Evolutionary conservation across 2,888 invertebrate species (phyloP), one percentile per base, ranked within the genome.

Genomic region (Argyra leucocephala): DNA sequence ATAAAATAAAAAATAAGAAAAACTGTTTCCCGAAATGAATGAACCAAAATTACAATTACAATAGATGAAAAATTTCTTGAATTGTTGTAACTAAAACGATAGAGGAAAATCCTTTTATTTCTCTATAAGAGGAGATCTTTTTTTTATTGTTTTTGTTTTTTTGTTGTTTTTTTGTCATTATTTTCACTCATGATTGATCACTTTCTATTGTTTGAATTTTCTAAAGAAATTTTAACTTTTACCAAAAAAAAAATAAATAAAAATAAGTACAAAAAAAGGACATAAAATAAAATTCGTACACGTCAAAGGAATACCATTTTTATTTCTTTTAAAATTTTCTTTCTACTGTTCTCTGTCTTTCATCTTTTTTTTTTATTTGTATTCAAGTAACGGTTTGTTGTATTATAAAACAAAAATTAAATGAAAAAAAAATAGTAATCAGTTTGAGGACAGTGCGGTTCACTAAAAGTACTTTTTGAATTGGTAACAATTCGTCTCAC

Each of bases 111-210:
- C n/a, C 48, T 48, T 48, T 37, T 15, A 9, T 37, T 37, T 15
- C 3, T 48, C 48, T 18, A 15, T 18, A 48, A 48, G 48, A 5
- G 48, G 48, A 48, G 48, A 48, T 15, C 48, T 48, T 48, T 31
- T 31, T 31, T 31, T 31, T 31, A 18, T 48, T 48, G 12, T 48
- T 18, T 48, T 48, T n/a, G 12, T 15, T 48, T 15, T 48, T 18
- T 18, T n/a, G 15, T 48, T 48, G 12, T n/a, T 48, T 48, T 48
- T 48, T 48, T 48, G 48, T 48, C 48, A 48, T 48, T 48, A 48
- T 48, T 48, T 48, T 48, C n/a, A 48, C 48, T 15, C 48, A 48
- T 48, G 48, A 48, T 48, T 48, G 48, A 48, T 48, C 48, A 48
- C 48, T 48, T 48, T 48, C 48, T 48, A 18, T 48, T 48, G 48